Percentiles rank a stretch among this genome's conserved stretches.
Evolutionary conservation across 2,113 vertebrate genomes (phyloP).

Genomic region (Nettapus auritus): DNA sequence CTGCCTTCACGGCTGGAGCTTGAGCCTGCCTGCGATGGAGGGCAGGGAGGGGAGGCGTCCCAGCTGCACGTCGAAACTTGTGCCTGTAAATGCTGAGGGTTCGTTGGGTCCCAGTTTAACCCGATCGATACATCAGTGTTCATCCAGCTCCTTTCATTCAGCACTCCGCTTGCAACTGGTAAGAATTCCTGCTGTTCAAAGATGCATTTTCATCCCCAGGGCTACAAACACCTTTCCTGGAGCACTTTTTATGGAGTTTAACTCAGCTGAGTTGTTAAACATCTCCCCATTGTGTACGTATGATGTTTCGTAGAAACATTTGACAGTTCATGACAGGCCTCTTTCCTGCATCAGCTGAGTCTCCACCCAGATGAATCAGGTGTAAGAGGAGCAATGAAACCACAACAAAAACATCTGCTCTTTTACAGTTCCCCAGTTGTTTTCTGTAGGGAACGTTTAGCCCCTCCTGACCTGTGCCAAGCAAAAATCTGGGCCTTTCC

Average conservation of each 20-base stretch:
- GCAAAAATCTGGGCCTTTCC: neutral
- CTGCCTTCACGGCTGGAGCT: neutral
- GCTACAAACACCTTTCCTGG: neutral
- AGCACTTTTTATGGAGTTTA: neutral
- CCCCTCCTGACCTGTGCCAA: neutral
- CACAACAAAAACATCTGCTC: neutral
- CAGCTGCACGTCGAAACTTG: neutral
- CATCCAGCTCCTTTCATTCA: neutral
- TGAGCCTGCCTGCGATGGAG: neutral
- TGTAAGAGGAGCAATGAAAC: neutral
- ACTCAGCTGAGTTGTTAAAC: neutral
- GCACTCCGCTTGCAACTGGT: neutral
- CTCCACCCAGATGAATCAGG: neutral
- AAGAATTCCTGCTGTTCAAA: neutral
- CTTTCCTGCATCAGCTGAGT: neutral
- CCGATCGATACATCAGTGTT: neutral
- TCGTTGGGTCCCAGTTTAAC: accelerated
- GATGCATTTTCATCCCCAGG: neutral
- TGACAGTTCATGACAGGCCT: neutral
- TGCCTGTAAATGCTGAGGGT: neutral
- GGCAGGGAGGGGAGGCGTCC: neutral
- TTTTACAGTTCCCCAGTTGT: neutral
- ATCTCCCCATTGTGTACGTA: neutral
- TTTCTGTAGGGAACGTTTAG: neutral
- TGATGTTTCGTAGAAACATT: neutral